Evolutionary conservation across 1,140 invertebrate genomes (phyloP).

Genomic region (Papilio glaucus): DNA sequence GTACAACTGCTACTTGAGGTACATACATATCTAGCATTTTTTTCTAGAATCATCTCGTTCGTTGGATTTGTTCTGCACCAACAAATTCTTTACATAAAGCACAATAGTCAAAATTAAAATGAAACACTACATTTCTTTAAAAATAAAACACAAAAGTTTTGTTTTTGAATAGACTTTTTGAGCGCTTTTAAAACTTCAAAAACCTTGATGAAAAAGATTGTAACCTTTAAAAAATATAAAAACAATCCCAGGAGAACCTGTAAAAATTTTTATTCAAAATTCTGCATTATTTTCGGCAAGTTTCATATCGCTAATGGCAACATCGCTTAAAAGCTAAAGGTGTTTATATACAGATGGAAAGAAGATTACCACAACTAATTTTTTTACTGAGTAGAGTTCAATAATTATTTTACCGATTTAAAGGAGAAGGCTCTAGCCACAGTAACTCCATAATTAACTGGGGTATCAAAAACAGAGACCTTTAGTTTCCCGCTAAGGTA

Average conservation of each 20-base stretch:
- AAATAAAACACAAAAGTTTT: constrained; percentile 26
- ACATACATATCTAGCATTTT: neutral
- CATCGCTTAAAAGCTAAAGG: neutral
- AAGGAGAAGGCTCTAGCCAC: too few relatives aligned
- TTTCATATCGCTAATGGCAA: neutral
- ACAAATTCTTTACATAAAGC: neutral
- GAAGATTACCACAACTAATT: too few relatives aligned
- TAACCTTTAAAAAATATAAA: constrained; percentile 17
- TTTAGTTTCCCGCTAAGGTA: too few relatives aligned
- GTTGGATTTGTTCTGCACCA: neutral
- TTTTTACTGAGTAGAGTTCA: too few relatives aligned
- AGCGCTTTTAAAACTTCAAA: constrained; percentile 16
- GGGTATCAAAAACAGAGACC: too few relatives aligned
- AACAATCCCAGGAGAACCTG: neutral
- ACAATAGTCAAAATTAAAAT: constrained; percentile 12
- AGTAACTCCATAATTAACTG: too few relatives aligned
- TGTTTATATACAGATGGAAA: too few relatives aligned
- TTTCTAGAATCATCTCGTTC: neutral
- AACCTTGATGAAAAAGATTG: constrained; percentile 22
- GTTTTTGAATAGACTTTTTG: constrained; percentile 20
- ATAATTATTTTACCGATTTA: too few relatives aligned
- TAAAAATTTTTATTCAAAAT: neutral
- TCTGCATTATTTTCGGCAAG: neutral
- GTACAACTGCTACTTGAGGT: too few relatives aligned
- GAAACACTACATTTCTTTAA: constrained; percentile 13